Evolutionary conservation across 2,113 vertebrate species (phyloP).

Genomic region (Otis tarda): DNA sequence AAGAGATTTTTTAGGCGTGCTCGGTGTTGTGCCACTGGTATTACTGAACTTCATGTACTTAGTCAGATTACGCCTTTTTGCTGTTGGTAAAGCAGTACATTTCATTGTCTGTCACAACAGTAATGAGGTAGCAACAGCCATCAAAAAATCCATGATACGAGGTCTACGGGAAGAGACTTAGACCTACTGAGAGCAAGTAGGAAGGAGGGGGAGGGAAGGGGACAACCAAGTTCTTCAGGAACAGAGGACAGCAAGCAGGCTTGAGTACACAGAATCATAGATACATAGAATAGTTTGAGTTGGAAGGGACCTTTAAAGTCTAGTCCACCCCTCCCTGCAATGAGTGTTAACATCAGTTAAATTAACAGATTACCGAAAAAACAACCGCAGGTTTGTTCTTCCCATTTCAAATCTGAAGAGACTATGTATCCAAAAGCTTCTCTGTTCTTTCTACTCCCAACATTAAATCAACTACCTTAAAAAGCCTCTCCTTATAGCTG

Average conservation of each 20-base stretch:
- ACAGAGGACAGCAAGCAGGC: neutral
- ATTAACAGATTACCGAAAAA: neutral
- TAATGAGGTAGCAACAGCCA: neutral
- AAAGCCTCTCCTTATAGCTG: neutral
- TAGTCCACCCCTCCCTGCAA: neutral
- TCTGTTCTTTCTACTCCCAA: neutral
- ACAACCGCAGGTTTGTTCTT: neutral
- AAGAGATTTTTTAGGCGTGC: neutral
- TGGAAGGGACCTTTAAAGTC: neutral
- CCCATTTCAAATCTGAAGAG: neutral
- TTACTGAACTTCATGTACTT: neutral
- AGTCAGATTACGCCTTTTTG: neutral
- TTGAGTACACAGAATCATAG: neutral
- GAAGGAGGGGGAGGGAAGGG: neutral
- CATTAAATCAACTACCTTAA: neutral
- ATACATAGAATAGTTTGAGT: too few relatives aligned
- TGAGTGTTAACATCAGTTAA: neutral
- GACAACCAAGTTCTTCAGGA: neutral
- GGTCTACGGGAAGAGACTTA: neutral
- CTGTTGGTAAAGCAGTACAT: neutral
- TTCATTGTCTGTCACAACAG: neutral
- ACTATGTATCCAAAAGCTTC: neutral
- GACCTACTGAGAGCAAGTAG: neutral
- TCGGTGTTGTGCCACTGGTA: neutral
- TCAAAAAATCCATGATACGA: neutral